A percentile compares a stretch with the other conserved stretches of the same genome.
Evolutionary conservation across 1,140 invertebrate species (phyloP).

Genomic region (Atopsyche davidsoni): DNA sequence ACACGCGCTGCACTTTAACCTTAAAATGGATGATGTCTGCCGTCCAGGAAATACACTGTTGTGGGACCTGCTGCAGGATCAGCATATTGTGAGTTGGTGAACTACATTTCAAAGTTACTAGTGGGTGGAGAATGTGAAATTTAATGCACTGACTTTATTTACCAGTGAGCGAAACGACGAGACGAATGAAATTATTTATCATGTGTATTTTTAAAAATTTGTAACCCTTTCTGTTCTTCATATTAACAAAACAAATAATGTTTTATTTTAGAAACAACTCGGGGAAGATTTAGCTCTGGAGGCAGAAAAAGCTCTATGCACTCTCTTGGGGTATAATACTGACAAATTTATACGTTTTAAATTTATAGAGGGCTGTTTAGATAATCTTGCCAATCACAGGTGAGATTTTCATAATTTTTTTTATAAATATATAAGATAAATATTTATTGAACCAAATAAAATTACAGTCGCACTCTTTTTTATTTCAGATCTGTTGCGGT

Average conservation of each 20-base stretch:
- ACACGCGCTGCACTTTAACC: slow-evolving; percentile 42
- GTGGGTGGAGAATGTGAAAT: too few relatives aligned
- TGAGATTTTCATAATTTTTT: slow-evolving; percentile 34
- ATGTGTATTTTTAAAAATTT: too few relatives aligned
- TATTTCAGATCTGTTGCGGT: slow-evolving; percentile 73
- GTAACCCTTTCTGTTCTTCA: slow-evolving; percentile 1
- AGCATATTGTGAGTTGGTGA: slow-evolving; percentile 68
- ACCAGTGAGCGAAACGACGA: not conserved
- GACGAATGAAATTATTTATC: not conserved
- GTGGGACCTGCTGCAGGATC: slow-evolving; percentile 91
- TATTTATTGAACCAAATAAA: too few relatives aligned
- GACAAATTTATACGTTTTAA: slow-evolving; percentile 84
- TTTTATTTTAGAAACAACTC: slow-evolving; percentile 59
- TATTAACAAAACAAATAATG: too few relatives aligned
- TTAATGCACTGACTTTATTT: too few relatives aligned
- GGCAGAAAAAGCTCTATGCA: slow-evolving; percentile 86
- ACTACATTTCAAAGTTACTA: too few relatives aligned
- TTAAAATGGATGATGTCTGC: slow-evolving; percentile 74
- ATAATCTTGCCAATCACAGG: slow-evolving; percentile 82
- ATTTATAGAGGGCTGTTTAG: slow-evolving; percentile 90
- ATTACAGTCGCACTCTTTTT: slow-evolving; percentile 27
- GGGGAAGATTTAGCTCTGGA: slow-evolving; percentile 83
- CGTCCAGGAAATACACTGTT: slow-evolving; percentile 84
- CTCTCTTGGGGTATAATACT: slow-evolving; percentile 82
- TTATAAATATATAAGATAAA: too few relatives aligned